phyloP scores from a whole-genome alignment of 2,888 invertebrate species.

The Chloromyia formosa region DNA sequence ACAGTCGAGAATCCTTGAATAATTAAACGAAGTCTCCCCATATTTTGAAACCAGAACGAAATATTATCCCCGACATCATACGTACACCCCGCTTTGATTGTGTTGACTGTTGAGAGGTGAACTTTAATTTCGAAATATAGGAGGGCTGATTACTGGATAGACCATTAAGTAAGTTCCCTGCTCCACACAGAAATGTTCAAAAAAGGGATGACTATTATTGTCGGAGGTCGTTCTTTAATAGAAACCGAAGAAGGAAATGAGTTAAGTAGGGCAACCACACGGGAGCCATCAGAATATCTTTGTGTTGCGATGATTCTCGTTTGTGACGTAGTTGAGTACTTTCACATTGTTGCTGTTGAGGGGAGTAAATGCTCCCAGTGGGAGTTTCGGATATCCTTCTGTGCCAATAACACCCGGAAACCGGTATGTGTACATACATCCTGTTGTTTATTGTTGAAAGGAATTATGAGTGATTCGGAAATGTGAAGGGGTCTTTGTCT shows the following conservation, averaged over 20 bases:
- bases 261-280: conserved; percentile 2
- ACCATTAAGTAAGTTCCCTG: neutral
- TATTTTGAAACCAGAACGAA: neutral
- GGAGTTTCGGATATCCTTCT: neutral
- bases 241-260: conserved; percentile 24
- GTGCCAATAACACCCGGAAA: neutral
- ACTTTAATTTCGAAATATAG: conserved; percentile 21
- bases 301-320: neutral
- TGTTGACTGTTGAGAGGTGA: neutral
- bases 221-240: neutral
- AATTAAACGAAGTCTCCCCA: conserved; percentile 17
- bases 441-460: neutral
- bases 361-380: neutral
- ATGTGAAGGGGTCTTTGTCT: neutral
- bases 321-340: neutral
- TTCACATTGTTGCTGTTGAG: neutral
- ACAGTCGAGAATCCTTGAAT: conserved; percentile 24
- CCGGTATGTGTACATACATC: neutral
- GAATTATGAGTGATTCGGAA: conserved; percentile 7
- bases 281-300: conserved; percentile 3
- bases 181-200: neutral
- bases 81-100: neutral
- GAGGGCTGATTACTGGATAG: neutral
- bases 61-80: neutral
- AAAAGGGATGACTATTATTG: conserved; percentile 27